phyloP scores from a whole-genome alignment of 1,140 invertebrate species.

The Drosophila ercepeae region DNA sequence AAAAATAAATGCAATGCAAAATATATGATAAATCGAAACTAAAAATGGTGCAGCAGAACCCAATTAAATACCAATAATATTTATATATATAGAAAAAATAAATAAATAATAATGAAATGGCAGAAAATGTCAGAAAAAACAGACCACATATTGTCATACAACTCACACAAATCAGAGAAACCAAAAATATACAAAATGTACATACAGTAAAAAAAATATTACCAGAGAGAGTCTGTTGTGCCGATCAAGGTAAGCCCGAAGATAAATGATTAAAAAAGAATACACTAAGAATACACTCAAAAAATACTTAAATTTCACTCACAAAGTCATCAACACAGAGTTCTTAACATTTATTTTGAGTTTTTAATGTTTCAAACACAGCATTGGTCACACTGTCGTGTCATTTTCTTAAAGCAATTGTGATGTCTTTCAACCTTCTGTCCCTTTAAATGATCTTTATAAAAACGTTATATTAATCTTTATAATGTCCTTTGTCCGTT shows the following conservation, averaged over 20 bases:
- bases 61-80: conserved; percentile 30
- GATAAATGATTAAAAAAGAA: conserved; percentile 20
- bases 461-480: too few relatives aligned
- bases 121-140: conserved; percentile 20
- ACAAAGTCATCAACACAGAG: background rate
- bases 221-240: conserved; percentile 29
- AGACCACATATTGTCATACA: conserved; percentile 30
- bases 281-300: conserved; percentile 13
- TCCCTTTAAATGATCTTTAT: too few relatives aligned
- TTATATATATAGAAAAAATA: conserved; percentile 12
- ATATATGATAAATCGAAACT: conserved; percentile 10
- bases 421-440: too few relatives aligned
- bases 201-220: conserved; percentile 32
- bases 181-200: conserved; percentile 42
- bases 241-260: conserved; percentile 56
- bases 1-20: conserved; percentile 48
- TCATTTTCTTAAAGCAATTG: background rate
- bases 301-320: background rate
- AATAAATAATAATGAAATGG: conserved; percentile 8
- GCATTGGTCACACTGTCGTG: background rate
- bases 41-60: conserved; percentile 18
- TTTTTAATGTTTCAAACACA: background rate
- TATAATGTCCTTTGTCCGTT: too few relatives aligned
- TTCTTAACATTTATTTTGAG: too few relatives aligned
- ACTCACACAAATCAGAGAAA: conserved; percentile 33